Percentiles rank a stretch among this genome's conserved stretches.
These are phyloP conservation scores for Eleutherodactylus coqui DNA, from an alignment of 2,797 vertebrate genomes.

Conservation along the genomic window DNA sequence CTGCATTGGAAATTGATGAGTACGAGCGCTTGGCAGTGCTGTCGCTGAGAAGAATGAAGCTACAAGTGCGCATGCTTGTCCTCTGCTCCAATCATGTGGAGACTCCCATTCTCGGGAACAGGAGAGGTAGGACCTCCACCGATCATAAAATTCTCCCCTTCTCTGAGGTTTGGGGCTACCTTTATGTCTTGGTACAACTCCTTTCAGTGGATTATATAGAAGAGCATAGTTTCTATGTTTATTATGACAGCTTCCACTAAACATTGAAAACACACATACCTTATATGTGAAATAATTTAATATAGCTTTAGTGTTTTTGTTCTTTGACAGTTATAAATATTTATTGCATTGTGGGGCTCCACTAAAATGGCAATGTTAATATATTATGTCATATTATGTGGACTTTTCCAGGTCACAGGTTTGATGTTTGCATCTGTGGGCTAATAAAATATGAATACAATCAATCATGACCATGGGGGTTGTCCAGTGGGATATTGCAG, in stretches of 20 bases:
- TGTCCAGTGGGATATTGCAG: conserved; percentile 25
- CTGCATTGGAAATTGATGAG: no score
- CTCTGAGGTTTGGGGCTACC: no score
- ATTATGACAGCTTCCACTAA: not conserved
- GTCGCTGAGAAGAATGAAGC: no score
- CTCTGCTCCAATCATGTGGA: no score
- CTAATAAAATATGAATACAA: conserved; percentile 44
- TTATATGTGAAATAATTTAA: not conserved
- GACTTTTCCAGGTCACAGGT: conserved; percentile 39
- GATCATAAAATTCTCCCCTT: no score
- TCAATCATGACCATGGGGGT: conserved; percentile 40
- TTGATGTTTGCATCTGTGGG: conserved; percentile 20
- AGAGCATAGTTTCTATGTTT: no score
- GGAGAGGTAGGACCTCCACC: no score
- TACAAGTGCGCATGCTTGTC: no score
- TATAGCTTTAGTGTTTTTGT: not conserved
- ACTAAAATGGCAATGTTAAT: not conserved
- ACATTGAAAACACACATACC: not conserved
- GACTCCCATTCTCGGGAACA: no score
- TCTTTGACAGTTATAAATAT: not conserved
- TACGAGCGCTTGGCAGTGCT: no score
- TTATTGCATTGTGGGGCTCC: not conserved
- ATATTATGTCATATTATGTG: conserved; percentile 23
- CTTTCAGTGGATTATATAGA: no score
- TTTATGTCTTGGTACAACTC: no score